phyloP scores from a whole-genome alignment of 2,113 vertebrate species.

The Spilogale gracilis region DNA sequence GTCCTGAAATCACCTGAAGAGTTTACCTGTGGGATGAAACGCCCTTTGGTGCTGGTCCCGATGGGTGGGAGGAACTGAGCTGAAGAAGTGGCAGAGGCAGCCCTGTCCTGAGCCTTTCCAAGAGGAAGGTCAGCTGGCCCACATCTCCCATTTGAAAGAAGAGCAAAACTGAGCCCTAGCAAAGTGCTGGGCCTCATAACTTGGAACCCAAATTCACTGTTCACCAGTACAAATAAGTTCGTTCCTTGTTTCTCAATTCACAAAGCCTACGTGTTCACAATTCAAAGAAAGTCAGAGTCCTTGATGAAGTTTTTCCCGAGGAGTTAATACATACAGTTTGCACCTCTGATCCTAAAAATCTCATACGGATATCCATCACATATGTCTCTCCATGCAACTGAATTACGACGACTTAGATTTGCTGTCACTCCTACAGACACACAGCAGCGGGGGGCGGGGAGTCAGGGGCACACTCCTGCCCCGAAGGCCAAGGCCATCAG shows the following conservation, averaged over 20 bases:
- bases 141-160: background rate
- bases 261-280: background rate
- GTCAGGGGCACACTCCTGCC: accelerated
- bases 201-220: background rate
- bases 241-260: background rate
- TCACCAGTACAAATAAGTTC: background rate
- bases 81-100: background rate
- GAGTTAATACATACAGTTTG: background rate
- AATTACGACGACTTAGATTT: background rate
- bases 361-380: background rate
- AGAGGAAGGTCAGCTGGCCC: background rate
- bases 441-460: too few species aligned
- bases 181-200: background rate
- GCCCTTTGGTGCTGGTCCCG: too few species aligned
- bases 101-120: accelerated
- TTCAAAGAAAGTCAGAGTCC: conserved; percentile 13
- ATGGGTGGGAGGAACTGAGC: background rate
- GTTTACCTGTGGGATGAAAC: background rate
- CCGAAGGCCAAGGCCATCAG: accelerated
- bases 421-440: background rate
- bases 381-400: background rate
- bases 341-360: background rate
- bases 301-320: background rate
- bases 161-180: background rate
- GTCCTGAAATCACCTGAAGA: background rate